Percentiles rank a stretch among this genome's conserved stretches.
Conservation (phyloP, 2,113 vertebrate genomes). For the Mellivora capensis region DNA sequence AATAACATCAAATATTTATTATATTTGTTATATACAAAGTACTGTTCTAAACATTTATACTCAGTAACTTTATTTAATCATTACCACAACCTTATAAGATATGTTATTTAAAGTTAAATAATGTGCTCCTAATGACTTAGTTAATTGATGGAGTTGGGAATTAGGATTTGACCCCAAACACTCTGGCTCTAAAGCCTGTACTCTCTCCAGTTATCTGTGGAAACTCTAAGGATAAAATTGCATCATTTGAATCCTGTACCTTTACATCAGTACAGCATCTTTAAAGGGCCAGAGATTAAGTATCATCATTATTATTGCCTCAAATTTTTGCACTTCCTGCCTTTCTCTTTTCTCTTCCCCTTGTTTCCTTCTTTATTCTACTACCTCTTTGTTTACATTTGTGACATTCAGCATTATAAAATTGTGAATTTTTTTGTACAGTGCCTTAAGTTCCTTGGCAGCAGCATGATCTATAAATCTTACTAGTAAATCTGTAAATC, state of each 20-base stretch:
- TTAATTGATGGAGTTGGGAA: background rate
- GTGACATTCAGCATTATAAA: constrained; percentile 5
- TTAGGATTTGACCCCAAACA: background rate
- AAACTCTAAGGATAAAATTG: background rate
- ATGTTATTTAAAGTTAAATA: background rate
- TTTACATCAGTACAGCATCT: background rate
- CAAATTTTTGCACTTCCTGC: background rate
- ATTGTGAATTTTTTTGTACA: background rate
- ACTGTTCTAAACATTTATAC: background rate
- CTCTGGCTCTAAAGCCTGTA: background rate
- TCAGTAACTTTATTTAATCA: constrained; percentile 19
- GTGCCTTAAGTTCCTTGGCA: background rate
- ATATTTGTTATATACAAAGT: background rate
- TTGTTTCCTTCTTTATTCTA: background rate
- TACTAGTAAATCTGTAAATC: constrained; percentile 42
- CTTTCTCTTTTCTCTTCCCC: background rate
- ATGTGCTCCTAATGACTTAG: background rate
- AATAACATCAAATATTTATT: background rate
- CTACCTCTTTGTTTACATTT: background rate
- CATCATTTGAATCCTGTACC: background rate
- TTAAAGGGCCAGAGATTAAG: background rate
- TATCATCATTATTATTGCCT: background rate
- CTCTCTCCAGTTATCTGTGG: background rate
- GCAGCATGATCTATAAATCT: constrained; percentile 10
- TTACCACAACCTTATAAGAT: background rate